Evolutionary conservation across 2,888 invertebrate species (phyloP).

Genomic region (Anoncus sp.): DNA sequence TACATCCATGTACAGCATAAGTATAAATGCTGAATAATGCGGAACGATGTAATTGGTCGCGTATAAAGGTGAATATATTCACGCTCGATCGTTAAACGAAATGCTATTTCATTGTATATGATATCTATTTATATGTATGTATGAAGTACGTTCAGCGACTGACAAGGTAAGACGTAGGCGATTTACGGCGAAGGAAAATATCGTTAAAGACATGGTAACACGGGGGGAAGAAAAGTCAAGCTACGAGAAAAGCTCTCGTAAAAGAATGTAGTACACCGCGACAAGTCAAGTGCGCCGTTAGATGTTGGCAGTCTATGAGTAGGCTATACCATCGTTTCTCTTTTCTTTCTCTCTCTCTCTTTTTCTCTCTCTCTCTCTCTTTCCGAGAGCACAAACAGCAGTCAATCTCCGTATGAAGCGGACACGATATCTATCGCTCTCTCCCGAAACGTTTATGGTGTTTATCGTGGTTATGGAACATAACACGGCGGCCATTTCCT

Average conservation of each 20-base stretch:
- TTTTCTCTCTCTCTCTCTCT: not conserved
- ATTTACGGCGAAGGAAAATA: not conserved
- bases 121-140: not conserved
- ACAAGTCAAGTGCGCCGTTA: conserved; percentile 34
- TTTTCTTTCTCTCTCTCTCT: not conserved
- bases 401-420: conserved; percentile 56
- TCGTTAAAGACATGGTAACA: conserved; percentile 26
- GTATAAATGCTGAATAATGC: not conserved
- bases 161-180: not conserved
- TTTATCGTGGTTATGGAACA: conserved; percentile 77
- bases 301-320: conserved; percentile 5
- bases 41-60: not conserved
- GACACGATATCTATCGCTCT: conserved; percentile 53
- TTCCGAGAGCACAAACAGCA: not conserved
- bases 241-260: conserved; percentile 41
- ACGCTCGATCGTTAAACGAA: conserved; percentile 1
- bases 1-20: not conserved
- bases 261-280: conserved; percentile 42
- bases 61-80: not conserved
- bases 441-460: conserved; percentile 73
- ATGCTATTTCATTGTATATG: not conserved
- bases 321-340: not conserved
- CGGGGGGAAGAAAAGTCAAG: conserved; percentile 31
- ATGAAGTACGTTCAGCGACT: not conserved
- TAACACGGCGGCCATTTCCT: conserved; percentile 73